Conservation (phyloP, 2,888 invertebrate genomes). For the Megastigmus dorsalis region DNA sequence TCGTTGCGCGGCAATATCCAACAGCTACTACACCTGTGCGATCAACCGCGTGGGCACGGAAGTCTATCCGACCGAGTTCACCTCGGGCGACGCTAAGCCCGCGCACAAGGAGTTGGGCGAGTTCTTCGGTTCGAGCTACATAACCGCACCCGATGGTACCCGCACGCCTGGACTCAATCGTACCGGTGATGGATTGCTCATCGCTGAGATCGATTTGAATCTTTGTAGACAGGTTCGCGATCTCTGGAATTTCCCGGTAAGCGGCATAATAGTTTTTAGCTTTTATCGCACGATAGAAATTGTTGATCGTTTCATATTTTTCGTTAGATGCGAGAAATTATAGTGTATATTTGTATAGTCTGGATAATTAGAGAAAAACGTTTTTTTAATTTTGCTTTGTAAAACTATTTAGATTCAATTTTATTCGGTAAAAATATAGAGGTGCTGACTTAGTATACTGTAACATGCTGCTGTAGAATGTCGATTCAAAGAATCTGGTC, state of each 20-base stretch:
- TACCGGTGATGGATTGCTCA: conserved; percentile 86
- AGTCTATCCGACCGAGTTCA: conserved; percentile 86
- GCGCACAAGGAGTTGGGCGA: conserved; percentile 89
- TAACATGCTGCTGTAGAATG: no score
- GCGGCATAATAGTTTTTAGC: no score
- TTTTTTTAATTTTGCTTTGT: neutral
- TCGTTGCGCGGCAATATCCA: conserved; percentile 95
- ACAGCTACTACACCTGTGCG: conserved; percentile 95
- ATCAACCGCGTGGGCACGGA: conserved; percentile 96
- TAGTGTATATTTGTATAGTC: no score
- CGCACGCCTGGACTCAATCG: conserved; percentile 91
- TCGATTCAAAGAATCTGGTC: no score
- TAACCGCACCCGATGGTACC: conserved; percentile 94
- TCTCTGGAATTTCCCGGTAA: conserved; percentile 92
- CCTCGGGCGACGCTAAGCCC: conserved; percentile 87
- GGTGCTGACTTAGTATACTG: no score
- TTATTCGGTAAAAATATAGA: no score
- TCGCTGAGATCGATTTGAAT: conserved; percentile 94
- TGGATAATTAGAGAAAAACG: no score
- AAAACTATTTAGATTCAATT: no score
- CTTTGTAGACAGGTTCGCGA: conserved; percentile 95
- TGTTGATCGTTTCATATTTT: no score
- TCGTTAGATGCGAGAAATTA: neutral
- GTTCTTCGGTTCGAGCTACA: conserved; percentile 97
- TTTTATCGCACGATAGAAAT: no score